phyloP scores from a whole-genome alignment of 2,888 invertebrate genomes.

The Noctua janthina region DNA sequence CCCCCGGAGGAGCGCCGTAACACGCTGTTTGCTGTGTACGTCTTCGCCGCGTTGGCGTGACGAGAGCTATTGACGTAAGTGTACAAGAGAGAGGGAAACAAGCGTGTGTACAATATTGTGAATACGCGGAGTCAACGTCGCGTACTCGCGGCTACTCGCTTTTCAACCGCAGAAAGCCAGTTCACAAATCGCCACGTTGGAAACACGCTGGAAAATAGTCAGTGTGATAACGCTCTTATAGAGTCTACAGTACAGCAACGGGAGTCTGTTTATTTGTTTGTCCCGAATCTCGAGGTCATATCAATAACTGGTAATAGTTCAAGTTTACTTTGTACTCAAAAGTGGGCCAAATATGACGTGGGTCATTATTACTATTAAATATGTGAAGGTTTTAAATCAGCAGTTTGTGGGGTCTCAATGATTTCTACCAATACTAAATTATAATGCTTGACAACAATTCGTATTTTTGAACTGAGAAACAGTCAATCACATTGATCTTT shows the following conservation, averaged over 20 bases:
- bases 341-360: conserved; percentile 41
- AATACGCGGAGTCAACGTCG: background rate
- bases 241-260: conserved; percentile 1
- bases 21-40: background rate
- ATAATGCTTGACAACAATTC: background rate
- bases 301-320: conserved; percentile 51
- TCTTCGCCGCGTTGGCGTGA: background rate
- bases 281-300: conserved; percentile 57
- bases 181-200: background rate
- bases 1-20: background rate
- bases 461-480: background rate
- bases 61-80: background rate
- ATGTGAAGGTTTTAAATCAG: conserved; percentile 15
- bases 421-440: background rate
- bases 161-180: background rate
- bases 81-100: background rate
- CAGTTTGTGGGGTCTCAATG: background rate
- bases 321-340: conserved; percentile 52
- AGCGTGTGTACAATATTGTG: background rate
- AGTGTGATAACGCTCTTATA: background rate
- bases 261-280: conserved; percentile 55
- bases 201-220: background rate
- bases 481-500: background rate
- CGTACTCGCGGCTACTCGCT: background rate
- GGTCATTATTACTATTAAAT: conserved; percentile 20